A percentile compares a stretch with the other conserved stretches of the same genome.
Evolutionary conservation across 37 sponge, comb jelly and placozoan species (phyloP).

Genomic region (Petrosia ficiformis): DNA sequence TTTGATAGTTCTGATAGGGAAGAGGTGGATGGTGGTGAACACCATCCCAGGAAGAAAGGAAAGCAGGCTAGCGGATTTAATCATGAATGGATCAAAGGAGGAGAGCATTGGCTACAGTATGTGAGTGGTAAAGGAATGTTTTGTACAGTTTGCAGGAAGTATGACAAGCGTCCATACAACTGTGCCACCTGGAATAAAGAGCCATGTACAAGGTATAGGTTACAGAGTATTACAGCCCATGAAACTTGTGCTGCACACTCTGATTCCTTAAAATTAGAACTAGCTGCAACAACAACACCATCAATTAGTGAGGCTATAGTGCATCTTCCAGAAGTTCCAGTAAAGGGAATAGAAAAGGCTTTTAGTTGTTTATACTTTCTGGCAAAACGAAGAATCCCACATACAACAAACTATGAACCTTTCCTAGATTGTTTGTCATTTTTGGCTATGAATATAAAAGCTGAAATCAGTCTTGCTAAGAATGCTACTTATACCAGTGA

Average conservation of each 20-base stretch:
- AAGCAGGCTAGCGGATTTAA: slow-evolving; percentile 2
- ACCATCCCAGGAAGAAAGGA: not conserved
- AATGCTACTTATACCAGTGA: slow-evolving; percentile 39
- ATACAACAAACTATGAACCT: slow-evolving; percentile 17
- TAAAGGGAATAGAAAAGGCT: slow-evolving; percentile 15
- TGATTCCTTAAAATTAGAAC: not conserved
- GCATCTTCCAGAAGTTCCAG: slow-evolving; percentile 10
- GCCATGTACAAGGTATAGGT: slow-evolving; percentile 4
- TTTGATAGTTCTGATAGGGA: no score
- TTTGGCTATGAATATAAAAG: slow-evolving; percentile 12
- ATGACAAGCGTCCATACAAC: not conserved
- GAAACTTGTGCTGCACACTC: no score
- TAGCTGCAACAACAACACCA: no score
- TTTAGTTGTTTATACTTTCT: slow-evolving; percentile 21
- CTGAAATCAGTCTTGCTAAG: slow-evolving; percentile 10
- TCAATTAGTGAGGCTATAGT: no score
- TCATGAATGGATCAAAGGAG: slow-evolving; percentile 1
- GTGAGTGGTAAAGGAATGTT: not conserved
- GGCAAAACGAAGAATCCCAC: slow-evolving; percentile 16
- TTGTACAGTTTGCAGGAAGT: no score
- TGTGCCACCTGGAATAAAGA: not conserved
- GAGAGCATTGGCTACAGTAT: slow-evolving; percentile 12
- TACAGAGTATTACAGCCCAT: slow-evolving; percentile 5
- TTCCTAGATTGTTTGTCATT: not conserved
- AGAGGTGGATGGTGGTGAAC: no score